These are phyloP conservation scores for Listronotus bonariensis DNA, from an alignment of 1,140 invertebrate species.

Conservation along the genomic window DNA sequence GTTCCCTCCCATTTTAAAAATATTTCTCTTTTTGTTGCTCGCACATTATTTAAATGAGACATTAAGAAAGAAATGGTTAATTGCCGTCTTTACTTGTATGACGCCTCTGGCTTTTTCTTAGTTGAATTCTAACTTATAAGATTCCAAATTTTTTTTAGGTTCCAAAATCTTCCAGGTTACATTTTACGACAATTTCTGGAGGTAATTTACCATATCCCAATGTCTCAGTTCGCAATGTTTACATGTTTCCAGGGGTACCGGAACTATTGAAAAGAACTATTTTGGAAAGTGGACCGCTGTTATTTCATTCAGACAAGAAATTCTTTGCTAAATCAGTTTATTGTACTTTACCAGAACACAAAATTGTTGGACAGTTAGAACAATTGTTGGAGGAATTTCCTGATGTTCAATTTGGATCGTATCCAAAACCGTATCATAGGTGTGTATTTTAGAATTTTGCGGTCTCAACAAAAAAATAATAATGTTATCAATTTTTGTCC, in stretches of 20 bases:
- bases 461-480: background rate
- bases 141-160: slow-evolving; percentile 56
- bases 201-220: slow-evolving; percentile 63
- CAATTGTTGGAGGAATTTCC: slow-evolving; percentile 57
- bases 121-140: too few relatives aligned
- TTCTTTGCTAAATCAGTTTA: slow-evolving; percentile 57
- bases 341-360: slow-evolving; percentile 57
- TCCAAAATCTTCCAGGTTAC: slow-evolving; percentile 57
- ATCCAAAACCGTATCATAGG: slow-evolving; percentile 58
- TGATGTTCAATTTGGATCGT: slow-evolving; percentile 60
- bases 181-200: slow-evolving; percentile 51
- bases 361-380: slow-evolving; percentile 56
- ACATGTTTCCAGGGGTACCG: slow-evolving; percentile 80
- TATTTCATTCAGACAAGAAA: slow-evolving; percentile 53
- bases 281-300: slow-evolving; percentile 48
- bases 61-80: too few relatives aligned
- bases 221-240: slow-evolving; percentile 73
- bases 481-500: too few relatives aligned
- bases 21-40: too few relatives aligned
- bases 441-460: slow-evolving; percentile 28
- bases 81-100: too few relatives aligned
- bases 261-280: slow-evolving; percentile 68
- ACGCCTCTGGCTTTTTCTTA: too few relatives aligned
- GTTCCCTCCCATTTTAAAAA: too few relatives aligned
- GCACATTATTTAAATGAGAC: too few relatives aligned